Conservation (phyloP, 2,888 invertebrate genomes). For the Atherix ibis region DNA sequence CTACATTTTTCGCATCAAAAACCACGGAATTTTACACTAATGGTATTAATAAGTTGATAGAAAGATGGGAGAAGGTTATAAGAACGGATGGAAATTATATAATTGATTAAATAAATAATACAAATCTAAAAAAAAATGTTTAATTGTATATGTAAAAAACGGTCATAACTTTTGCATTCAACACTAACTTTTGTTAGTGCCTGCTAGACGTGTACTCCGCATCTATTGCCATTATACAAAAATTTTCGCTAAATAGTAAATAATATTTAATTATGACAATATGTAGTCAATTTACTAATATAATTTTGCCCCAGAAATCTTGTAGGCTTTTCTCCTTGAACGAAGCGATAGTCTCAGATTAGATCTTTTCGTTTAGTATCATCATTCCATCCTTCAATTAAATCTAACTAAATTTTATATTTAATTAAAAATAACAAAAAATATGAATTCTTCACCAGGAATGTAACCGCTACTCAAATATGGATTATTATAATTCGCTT, state of each 20-base stretch:
- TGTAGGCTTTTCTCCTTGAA: conserved; percentile 38
- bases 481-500: conserved; percentile 47
- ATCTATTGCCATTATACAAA: conserved; percentile 43
- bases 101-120: too few species aligned
- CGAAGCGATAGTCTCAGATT: conserved; percentile 27
- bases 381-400: neutral
- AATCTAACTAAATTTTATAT: conserved; percentile 3
- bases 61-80: too few species aligned
- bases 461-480: conserved; percentile 42
- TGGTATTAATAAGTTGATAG: too few species aligned
- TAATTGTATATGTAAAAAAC: too few species aligned
- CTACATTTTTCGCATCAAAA: too few species aligned
- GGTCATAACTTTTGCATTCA: too few species aligned
- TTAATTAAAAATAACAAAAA: neutral
- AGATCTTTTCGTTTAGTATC: conserved; percentile 20
- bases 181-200: too few species aligned
- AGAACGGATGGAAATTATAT: too few species aligned
- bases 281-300: conserved; percentile 34
- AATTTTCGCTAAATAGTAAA: conserved; percentile 17
- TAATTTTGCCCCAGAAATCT: conserved; percentile 38
- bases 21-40: too few species aligned
- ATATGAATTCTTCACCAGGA: conserved; percentile 21
- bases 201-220: too few species aligned
- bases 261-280: neutral
- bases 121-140: too few species aligned